Evolutionary conservation across 2,888 invertebrate species (phyloP).

Genomic region (Siphlonurus alternatus): DNA sequence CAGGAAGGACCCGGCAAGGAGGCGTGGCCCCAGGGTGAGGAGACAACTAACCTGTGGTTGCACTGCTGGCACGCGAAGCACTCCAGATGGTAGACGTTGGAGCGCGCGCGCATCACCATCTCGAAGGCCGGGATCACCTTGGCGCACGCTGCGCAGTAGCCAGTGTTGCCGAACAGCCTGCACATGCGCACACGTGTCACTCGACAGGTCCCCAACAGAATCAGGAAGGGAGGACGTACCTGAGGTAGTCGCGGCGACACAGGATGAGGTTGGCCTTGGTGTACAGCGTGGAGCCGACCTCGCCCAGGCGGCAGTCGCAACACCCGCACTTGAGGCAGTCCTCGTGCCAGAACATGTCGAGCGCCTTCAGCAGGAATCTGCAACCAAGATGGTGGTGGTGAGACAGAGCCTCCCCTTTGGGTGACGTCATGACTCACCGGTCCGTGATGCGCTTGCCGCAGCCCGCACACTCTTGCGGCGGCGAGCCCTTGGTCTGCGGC

Average conservation of each 20-base stretch:
- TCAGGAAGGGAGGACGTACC: constrained; percentile 33
- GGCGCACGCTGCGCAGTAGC: constrained; percentile 92
- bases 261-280: constrained; percentile 90
- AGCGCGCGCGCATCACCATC: constrained; percentile 96
- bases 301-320: constrained; percentile 91
- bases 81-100: constrained; percentile 94
- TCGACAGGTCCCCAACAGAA: not conserved
- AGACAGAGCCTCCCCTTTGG: not conserved
- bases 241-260: constrained; percentile 90
- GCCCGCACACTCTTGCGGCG: constrained; percentile 66
- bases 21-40: no score
- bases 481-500: constrained; percentile 20
- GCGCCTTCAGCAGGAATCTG: constrained; percentile 72
- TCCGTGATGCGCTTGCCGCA: constrained; percentile 90
- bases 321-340: constrained; percentile 95
- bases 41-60: constrained; percentile 65
- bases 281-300: constrained; percentile 89
- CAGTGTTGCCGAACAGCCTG: constrained; percentile 88
- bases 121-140: constrained; percentile 98
- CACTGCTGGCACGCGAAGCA: constrained; percentile 98
- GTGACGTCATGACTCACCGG: constrained; percentile 24
- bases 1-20: no score
- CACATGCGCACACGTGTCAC: not conserved
- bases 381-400: no score
- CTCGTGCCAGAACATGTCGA: constrained; percentile 94